phyloP scores from a whole-genome alignment of 2,888 invertebrate genomes.

The Dendrolimus pini region DNA sequence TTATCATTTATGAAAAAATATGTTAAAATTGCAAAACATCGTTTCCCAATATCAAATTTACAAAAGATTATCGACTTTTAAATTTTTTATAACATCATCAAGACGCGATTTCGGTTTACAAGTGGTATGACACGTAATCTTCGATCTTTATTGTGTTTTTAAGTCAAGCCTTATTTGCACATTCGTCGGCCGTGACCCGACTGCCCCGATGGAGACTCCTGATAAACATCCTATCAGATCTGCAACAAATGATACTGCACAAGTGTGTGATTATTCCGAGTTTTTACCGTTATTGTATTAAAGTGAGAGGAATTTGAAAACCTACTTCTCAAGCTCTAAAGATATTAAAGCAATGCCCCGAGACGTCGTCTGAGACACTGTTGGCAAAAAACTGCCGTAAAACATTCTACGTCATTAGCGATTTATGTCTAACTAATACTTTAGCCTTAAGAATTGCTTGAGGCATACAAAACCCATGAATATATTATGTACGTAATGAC shows the following conservation, averaged over 20 bases:
- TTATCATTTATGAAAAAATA: too few species aligned
- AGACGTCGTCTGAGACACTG: neutral
- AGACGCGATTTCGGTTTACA: slow-evolving; percentile 1
- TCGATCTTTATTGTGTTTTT: slow-evolving; percentile 25
- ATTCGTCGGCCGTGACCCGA: slow-evolving; percentile 40
- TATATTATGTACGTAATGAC: too few species aligned
- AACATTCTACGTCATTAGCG: neutral
- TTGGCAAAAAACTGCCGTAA: neutral
- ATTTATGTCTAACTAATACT: too few species aligned
- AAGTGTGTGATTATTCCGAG: slow-evolving; percentile 30
- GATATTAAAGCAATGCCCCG: neutral
- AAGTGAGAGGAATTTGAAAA: neutral
- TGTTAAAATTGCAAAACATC: too few species aligned
- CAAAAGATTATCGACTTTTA: neutral
- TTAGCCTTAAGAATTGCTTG: too few species aligned
- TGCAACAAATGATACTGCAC: slow-evolving; percentile 30
- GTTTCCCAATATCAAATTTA: neutral
- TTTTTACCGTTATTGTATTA: slow-evolving; percentile 19
- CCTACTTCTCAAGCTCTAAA: neutral
- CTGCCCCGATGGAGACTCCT: slow-evolving; percentile 31
- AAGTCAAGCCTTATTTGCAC: slow-evolving; percentile 28
- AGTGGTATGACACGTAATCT: slow-evolving; percentile 25
- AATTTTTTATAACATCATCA: neutral
- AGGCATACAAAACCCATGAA: too few species aligned
- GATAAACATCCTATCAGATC: slow-evolving; percentile 43